These are phyloP conservation scores for Rhagonycha lutea DNA, from an alignment of 2,888 invertebrate species.

Conservation along the genomic window DNA sequence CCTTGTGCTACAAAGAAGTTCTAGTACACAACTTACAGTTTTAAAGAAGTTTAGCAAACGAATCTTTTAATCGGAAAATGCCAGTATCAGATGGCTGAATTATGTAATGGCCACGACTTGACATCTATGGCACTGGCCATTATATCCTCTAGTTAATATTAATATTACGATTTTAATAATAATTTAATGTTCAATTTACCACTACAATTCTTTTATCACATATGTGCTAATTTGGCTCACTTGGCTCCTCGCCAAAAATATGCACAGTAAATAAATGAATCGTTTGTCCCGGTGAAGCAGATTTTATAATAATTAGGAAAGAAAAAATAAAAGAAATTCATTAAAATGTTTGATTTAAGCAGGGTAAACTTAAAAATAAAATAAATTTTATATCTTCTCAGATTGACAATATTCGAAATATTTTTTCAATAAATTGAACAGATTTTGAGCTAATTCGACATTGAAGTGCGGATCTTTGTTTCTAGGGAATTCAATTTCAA, in stretches of 20 bases:
- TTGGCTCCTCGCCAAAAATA: too few relatives aligned
- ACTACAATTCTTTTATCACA: too few relatives aligned
- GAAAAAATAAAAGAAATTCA: not conserved
- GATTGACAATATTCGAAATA: conserved; percentile 13
- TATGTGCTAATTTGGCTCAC: too few relatives aligned
- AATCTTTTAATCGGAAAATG: too few relatives aligned
- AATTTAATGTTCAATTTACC: too few relatives aligned
- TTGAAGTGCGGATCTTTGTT: conserved; percentile 31
- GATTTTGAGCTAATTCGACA: conserved; percentile 29
- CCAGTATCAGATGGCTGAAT: too few relatives aligned
- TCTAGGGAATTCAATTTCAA: conserved; percentile 32
- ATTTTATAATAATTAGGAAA: not conserved
- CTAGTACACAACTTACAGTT: too few relatives aligned
- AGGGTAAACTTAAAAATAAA: not conserved
- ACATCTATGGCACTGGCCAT: too few relatives aligned
- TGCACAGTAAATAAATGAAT: not conserved
- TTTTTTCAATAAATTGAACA: conserved; percentile 22
- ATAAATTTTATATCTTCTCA: not conserved
- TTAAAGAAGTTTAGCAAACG: too few relatives aligned
- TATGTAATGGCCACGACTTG: too few relatives aligned
- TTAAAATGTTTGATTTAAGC: not conserved
- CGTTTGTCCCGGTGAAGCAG: not conserved
- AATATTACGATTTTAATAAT: too few relatives aligned
- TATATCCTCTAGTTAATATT: too few relatives aligned
- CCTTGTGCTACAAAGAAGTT: not conserved